phyloP scores from a whole-genome alignment of 2,888 invertebrate genomes.

The Rugalucina vietnamica region DNA sequence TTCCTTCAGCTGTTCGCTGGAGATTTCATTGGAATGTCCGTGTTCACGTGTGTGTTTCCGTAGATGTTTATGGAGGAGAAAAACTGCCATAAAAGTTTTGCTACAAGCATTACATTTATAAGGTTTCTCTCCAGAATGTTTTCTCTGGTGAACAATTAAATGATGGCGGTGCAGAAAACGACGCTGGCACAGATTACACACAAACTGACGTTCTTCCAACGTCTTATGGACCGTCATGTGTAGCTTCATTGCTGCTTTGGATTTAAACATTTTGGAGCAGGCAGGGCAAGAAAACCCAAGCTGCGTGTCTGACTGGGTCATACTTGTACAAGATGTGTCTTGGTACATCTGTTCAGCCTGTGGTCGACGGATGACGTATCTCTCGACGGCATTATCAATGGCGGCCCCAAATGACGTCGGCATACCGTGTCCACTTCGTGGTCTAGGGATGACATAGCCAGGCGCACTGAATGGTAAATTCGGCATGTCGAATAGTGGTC shows the following conservation, averaged over 20 bases:
- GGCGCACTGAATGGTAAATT: background rate
- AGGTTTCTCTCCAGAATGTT: slow-evolving; percentile 62
- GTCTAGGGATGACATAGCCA: background rate
- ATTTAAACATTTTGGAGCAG: slow-evolving; percentile 56
- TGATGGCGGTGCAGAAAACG: slow-evolving; percentile 60
- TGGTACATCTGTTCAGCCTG: background rate
- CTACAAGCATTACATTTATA: slow-evolving; percentile 57
- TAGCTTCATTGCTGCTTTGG: slow-evolving; percentile 60
- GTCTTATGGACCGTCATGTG: slow-evolving; percentile 62
- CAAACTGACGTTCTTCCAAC: slow-evolving; percentile 56
- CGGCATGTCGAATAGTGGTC: background rate
- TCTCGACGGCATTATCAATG: slow-evolving; percentile 23
- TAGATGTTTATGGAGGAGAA: slow-evolving; percentile 61
- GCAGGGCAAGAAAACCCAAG: slow-evolving; percentile 47
- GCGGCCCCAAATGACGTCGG: background rate
- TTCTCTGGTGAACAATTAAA: slow-evolving; percentile 59
- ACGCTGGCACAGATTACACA: slow-evolving; percentile 48
- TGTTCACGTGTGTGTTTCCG: slow-evolving; percentile 57
- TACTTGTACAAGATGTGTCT: slow-evolving; percentile 4
- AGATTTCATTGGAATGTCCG: slow-evolving; percentile 43
- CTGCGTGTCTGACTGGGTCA: background rate
- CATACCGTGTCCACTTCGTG: background rate
- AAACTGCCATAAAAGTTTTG: slow-evolving; percentile 62
- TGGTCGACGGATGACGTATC: slow-evolving; percentile 41
- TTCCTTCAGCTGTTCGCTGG: slow-evolving; percentile 52